phyloP scores from a whole-genome alignment of 2,888 invertebrate genomes.

The Acronicta leporina region DNA sequence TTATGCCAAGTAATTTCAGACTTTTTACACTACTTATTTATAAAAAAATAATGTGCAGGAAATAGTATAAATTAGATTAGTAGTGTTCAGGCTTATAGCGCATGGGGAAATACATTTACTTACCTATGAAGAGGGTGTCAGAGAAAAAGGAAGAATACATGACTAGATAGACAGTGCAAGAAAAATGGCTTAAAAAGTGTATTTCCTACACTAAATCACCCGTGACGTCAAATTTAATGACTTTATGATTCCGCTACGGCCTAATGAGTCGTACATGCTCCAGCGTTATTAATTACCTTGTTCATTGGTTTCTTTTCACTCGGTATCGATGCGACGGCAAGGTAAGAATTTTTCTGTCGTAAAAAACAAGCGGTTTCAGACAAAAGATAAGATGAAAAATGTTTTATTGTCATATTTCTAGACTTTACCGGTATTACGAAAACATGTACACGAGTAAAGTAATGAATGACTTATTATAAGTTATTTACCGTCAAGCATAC shows the following conservation, averaged over 20 bases:
- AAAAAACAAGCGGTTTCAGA: constrained; percentile 47
- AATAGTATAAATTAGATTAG: constrained; percentile 3
- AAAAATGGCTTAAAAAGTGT: constrained; percentile 18
- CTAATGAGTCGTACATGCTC: constrained; percentile 34
- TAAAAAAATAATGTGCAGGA: constrained; percentile 8
- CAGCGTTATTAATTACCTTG: constrained; percentile 45
- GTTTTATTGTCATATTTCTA: too few species aligned
- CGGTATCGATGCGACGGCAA: constrained; percentile 56
- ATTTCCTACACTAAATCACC: constrained; percentile 14
- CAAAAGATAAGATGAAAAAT: too few species aligned
- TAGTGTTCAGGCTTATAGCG: constrained; percentile 2
- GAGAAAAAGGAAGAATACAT: constrained; percentile 14
- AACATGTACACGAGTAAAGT: constrained; percentile 16
- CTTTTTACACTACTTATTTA: not conserved
- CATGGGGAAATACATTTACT: constrained; percentile 23
- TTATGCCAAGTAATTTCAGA: not conserved
- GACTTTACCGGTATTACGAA: too few species aligned
- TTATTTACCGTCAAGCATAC: constrained; percentile 39
- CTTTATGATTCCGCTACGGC: constrained; percentile 25
- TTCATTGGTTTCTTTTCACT: constrained; percentile 53
- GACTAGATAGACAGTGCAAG: constrained; percentile 41
- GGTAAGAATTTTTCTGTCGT: constrained; percentile 60
- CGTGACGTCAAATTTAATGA: constrained; percentile 17
- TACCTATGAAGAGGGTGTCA: constrained; percentile 11
- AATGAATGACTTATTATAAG: constrained; percentile 40